A percentile compares a stretch with the other conserved stretches of the same genome.
Conservation (phyloP, 2,797 vertebrate genomes). For the Aulostomus chinensis region DNA sequence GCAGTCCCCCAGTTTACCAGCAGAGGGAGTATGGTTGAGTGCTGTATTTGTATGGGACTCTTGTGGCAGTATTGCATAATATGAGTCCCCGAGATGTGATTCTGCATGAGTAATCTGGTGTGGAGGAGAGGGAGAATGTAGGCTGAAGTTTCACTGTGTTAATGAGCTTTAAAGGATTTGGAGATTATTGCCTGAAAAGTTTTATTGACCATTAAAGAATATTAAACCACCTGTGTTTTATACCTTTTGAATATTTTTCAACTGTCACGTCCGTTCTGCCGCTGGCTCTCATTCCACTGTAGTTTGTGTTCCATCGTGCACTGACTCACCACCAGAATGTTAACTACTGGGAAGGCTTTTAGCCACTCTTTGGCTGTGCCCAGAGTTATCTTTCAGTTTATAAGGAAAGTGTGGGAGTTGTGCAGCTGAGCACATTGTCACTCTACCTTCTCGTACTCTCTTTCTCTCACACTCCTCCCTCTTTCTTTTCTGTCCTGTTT, state of each 20-base stretch:
- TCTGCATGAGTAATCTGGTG: slow-evolving; percentile 47
- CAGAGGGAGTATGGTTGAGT: slow-evolving; percentile 49
- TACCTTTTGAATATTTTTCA: no score
- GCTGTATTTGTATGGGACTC: slow-evolving; percentile 16
- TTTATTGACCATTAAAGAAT: no score
- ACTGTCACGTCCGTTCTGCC: not conserved
- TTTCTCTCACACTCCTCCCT: slow-evolving; percentile 41
- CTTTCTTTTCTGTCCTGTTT: slow-evolving; percentile 22
- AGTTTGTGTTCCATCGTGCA: slow-evolving; percentile 18
- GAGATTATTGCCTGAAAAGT: no score
- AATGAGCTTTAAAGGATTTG: no score
- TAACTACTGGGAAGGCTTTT: slow-evolving; percentile 41
- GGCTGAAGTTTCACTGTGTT: not conserved
- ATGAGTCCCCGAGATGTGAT: slow-evolving; percentile 31
- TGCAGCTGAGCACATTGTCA: slow-evolving; percentile 70
- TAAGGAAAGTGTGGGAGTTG: slow-evolving; percentile 72
- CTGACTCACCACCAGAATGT: slow-evolving; percentile 62
- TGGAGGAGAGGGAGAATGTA: slow-evolving; percentile 7
- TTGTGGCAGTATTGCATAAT: slow-evolving; percentile 65
- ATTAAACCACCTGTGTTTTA: no score
- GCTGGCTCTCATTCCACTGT: slow-evolving; percentile 14
- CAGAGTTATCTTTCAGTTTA: slow-evolving; percentile 63
- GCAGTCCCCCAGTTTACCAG: slow-evolving; percentile 36
- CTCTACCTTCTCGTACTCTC: slow-evolving; percentile 47
- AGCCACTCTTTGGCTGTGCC: slow-evolving; percentile 47